phyloP scores from a whole-genome alignment of 2,797 vertebrate genomes.

The Tragelaphus eurycerus region DNA sequence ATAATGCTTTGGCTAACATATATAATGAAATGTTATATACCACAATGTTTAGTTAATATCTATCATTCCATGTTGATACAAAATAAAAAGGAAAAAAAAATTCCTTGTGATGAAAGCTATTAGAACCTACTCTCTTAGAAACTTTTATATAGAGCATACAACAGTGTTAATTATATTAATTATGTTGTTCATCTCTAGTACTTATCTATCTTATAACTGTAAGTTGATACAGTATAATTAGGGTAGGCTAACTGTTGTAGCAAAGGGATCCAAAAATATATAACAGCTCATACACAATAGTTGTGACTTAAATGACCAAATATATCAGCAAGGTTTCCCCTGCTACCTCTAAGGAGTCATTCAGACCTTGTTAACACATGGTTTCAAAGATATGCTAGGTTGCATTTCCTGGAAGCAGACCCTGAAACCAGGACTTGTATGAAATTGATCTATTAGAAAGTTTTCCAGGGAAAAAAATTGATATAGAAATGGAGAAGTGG shows the following conservation, averaged over 20 bases:
- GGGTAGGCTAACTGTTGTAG: not conserved
- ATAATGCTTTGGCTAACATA: not conserved
- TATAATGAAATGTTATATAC: not conserved
- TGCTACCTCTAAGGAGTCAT: not conserved
- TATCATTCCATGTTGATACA: not conserved
- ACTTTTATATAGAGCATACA: not conserved
- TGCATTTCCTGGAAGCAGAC: not conserved
- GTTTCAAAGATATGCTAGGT: not conserved
- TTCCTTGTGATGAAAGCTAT: not conserved
- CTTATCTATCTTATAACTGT: not conserved
- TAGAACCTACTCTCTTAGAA: not conserved
- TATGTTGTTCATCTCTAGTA: not conserved
- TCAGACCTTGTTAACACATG: not conserved
- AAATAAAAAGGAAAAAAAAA: not conserved
- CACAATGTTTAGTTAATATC: not conserved
- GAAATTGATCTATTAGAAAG: not conserved
- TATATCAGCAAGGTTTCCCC: not conserved
- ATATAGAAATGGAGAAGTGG: not conserved
- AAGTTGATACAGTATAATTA: not conserved
- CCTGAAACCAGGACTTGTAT: not conserved
- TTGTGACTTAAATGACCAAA: not conserved
- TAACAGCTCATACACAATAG: not conserved
- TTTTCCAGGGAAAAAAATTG: not conserved
- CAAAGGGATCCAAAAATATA: not conserved
- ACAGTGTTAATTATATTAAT: not conserved